Percentiles rank a stretch among this genome's conserved stretches.
These are phyloP conservation scores for Ashinkailepas kermadecensis DNA, from an alignment of 2,888 invertebrate species.

Conservation along the genomic window DNA sequence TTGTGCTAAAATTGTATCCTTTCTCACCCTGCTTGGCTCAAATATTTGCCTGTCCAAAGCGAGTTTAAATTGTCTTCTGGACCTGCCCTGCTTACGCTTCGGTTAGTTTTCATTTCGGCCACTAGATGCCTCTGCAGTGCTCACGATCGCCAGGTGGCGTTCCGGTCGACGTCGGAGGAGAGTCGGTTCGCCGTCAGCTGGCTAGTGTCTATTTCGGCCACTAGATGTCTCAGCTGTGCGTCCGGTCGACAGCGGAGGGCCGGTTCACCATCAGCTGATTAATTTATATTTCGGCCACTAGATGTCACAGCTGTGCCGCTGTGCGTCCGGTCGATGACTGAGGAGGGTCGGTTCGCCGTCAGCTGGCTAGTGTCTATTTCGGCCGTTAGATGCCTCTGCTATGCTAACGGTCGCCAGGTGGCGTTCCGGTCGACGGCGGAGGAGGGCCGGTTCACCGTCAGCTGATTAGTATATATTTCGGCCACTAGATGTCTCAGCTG, in stretches of 20 bases:
- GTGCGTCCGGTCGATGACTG: conserved; percentile 46
- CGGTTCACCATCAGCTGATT: conserved; percentile 57
- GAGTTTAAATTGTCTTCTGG: no score
- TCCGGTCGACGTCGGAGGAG: conserved; percentile 48
- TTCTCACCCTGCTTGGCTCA: no score
- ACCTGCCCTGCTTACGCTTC: no score
- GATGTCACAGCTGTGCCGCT: no score
- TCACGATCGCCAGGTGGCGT: conserved; percentile 44
- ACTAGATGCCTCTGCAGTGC: conserved; percentile 46
- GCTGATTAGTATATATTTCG: no score
- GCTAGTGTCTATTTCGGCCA: no score
- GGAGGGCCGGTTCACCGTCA: conserved; percentile 63
- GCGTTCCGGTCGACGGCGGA: conserved; percentile 46
- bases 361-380: conserved; percentile 44
- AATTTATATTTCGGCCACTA: no score
- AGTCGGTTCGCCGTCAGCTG: conserved; percentile 65
- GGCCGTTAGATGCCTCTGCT: conserved; percentile 41
- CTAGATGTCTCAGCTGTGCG: conserved; percentile 45
- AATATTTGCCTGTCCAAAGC: no score
- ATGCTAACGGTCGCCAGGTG: conserved; percentile 46
- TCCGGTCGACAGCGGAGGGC: conserved; percentile 51
- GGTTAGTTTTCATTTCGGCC: no score
- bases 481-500: no score
- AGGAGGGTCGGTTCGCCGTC: conserved; percentile 61
- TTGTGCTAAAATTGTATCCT: no score